phyloP scores from a whole-genome alignment of 2,888 invertebrate genomes.

The Mimachlamys varia region DNA sequence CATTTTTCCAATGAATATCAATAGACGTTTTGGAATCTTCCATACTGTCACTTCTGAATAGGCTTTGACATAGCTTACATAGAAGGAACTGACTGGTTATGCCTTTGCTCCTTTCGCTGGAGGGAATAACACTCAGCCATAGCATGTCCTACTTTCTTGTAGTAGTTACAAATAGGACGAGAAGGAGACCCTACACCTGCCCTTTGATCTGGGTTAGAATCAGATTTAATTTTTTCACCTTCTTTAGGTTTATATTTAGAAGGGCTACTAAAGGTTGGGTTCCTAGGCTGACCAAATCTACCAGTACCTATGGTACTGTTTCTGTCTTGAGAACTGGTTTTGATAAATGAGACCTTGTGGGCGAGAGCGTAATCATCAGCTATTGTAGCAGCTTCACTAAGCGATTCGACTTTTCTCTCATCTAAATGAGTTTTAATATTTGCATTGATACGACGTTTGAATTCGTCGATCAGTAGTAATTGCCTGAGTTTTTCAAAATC shows the following conservation, averaged over 20 bases:
- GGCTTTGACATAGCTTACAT: not conserved
- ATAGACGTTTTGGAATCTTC: not conserved
- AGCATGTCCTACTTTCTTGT: not conserved
- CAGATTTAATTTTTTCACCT: not conserved
- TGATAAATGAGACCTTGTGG: too few species aligned
- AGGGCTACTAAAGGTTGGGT: not conserved
- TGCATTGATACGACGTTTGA: conserved; percentile 48
- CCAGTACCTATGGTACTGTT: too few species aligned
- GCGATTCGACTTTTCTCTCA: too few species aligned
- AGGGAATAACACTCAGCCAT: too few species aligned
- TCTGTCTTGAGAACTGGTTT: not conserved
- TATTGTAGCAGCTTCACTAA: conserved; percentile 42
- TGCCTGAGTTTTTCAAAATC: conserved; percentile 52
- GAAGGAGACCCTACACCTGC: not conserved
- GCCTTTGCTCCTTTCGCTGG: too few species aligned
- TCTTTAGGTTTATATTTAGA: not conserved
- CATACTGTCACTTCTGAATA: not conserved
- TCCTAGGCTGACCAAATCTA: not conserved
- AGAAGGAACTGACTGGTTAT: too few species aligned
- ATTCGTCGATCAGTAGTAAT: conserved; percentile 49
- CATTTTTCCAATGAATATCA: too few species aligned
- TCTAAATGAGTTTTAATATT: conserved; percentile 49
- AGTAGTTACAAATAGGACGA: not conserved
- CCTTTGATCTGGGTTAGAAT: not conserved
- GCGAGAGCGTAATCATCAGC: conserved; percentile 51